Conservation (phyloP, 2,888 invertebrate genomes). For the Stenodema calcarata region DNA sequence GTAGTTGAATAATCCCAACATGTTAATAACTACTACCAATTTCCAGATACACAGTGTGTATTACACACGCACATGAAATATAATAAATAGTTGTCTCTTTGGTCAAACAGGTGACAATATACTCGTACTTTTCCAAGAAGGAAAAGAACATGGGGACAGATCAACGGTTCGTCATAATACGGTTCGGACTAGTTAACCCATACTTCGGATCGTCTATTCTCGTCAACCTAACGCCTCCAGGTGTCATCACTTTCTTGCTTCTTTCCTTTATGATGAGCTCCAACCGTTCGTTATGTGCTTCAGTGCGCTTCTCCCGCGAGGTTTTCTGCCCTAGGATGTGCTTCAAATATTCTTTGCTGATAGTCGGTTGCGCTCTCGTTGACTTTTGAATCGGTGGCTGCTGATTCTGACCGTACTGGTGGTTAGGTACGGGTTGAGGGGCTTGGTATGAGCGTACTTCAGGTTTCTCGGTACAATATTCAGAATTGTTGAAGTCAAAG, state of each 20-base stretch:
- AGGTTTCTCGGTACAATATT: neutral
- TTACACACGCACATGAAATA: too few relatives aligned
- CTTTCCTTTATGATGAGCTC: neutral
- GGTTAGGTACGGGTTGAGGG: neutral
- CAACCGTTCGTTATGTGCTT: neutral
- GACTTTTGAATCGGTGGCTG: neutral
- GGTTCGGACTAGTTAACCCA: neutral
- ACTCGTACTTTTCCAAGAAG: too few relatives aligned
- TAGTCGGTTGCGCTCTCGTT: neutral
- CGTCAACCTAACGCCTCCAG: neutral
- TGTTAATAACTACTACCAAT: too few relatives aligned
- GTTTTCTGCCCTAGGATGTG: neutral
- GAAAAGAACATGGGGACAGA: neutral
- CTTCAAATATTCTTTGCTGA: neutral
- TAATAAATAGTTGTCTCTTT: too few relatives aligned
- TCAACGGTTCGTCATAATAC: neutral
- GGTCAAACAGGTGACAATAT: too few relatives aligned
- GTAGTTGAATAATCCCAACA: too few relatives aligned
- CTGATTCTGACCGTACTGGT: neutral
- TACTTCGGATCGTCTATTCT: neutral
- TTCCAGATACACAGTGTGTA: too few relatives aligned
- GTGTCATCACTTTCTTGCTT: neutral
- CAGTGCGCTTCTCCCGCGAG: neutral
- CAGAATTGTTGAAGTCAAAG: neutral
- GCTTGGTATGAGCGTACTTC: neutral